Conservation (phyloP, 2,888 invertebrate genomes). For the Macroteleia sp. region DNA sequence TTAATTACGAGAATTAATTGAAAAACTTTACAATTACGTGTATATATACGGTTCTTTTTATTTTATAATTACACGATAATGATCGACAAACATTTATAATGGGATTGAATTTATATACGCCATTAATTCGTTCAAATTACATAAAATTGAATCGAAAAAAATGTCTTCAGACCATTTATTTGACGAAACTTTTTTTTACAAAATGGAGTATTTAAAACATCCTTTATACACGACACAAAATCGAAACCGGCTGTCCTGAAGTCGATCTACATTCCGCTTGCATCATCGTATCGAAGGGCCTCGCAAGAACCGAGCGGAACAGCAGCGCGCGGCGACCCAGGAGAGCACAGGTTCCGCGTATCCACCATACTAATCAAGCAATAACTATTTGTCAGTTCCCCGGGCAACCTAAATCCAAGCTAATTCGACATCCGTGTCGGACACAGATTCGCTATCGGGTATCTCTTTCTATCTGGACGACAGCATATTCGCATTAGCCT, state of each 20-base stretch:
- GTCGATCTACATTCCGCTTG: constrained; percentile 61
- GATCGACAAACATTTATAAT: too few species aligned
- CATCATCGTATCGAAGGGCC: constrained; percentile 65
- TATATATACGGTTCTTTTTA: too few species aligned
- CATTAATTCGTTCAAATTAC: too few species aligned
- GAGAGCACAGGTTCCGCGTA: too few species aligned
- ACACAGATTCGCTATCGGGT: constrained; percentile 84
- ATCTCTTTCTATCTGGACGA: constrained; percentile 84
- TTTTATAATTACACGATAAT: too few species aligned
- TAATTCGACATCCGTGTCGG: constrained; percentile 84
- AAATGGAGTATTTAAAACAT: constrained; percentile 9
- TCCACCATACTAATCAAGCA: constrained; percentile 82
- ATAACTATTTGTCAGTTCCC: constrained; percentile 84
- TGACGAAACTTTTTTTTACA: not conserved
- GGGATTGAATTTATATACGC: too few species aligned
- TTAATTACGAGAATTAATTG: too few species aligned
- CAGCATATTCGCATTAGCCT: constrained; percentile 84
- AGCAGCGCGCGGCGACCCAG: too few species aligned
- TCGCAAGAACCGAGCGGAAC: constrained; percentile 56
- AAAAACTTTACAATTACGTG: too few species aligned
- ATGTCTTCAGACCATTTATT: too few species aligned
- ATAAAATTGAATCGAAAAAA: too few species aligned
- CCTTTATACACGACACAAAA: constrained; percentile 40
- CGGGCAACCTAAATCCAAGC: constrained; percentile 84
- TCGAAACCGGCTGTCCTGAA: constrained; percentile 53